Conservation (phyloP, 2,888 invertebrate species). For the Euplexia lucipara region DNA sequence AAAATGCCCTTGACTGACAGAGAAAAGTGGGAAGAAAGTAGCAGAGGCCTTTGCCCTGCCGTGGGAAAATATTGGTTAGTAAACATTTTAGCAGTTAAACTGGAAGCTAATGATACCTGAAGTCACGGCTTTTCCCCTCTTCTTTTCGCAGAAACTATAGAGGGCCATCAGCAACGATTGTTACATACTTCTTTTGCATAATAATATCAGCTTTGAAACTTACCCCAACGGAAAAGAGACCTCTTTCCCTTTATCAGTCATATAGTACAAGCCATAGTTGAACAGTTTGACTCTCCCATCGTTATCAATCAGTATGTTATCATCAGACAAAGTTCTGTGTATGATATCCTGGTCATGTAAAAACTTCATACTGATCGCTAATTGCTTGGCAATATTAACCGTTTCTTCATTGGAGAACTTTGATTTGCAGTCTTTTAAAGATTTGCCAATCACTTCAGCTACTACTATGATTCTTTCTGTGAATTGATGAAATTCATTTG, state of each 20-base stretch:
- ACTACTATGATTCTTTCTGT: conserved; percentile 95
- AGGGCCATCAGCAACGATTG: too few relatives aligned
- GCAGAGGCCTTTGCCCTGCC: too few relatives aligned
- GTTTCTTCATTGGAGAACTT: conserved; percentile 88
- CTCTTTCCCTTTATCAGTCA: conserved; percentile 96
- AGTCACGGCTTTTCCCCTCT: too few relatives aligned
- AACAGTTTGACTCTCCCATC: conserved; percentile 95
- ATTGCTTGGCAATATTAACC: conserved; percentile 93
- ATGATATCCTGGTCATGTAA: conserved; percentile 94
- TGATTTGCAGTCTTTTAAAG: conserved; percentile 90
- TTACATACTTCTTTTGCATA: too few relatives aligned
- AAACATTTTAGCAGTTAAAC: too few relatives aligned
- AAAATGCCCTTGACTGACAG: too few relatives aligned
- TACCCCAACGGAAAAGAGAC: conserved; percentile 97
- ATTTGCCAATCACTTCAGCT: conserved; percentile 94
- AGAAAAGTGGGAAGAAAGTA: too few relatives aligned
- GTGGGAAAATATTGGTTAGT: too few relatives aligned
- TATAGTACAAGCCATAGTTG: conserved; percentile 98
- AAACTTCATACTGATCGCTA: conserved; percentile 93
- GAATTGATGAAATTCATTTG: conserved; percentile 65
- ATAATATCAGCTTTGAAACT: conserved; percentile 62
- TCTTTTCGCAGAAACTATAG: too few relatives aligned
- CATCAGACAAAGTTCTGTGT: conserved; percentile 95
- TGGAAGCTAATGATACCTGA: too few relatives aligned
- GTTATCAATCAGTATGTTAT: conserved; percentile 95